These are phyloP conservation scores for Geococcyx californianus DNA, from an alignment of 2,113 vertebrate species.

Conservation along the genomic window DNA sequence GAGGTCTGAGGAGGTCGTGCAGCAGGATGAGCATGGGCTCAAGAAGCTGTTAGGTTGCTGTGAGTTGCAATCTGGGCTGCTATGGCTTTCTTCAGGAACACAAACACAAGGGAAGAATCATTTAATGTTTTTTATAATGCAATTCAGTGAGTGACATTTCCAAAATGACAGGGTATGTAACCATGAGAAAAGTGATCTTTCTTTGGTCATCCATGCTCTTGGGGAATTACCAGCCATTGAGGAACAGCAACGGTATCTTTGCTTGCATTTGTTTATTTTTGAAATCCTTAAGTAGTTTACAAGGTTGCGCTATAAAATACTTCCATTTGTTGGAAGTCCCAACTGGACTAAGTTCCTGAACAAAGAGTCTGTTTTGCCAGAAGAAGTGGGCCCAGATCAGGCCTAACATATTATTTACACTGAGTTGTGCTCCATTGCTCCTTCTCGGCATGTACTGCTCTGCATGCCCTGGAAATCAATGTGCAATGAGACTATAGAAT, in stretches of 20 bases:
- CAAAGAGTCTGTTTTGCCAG: constrained; percentile 24
- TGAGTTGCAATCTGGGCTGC: not conserved
- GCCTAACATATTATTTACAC: constrained; percentile 23
- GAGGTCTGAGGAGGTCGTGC: accelerated
- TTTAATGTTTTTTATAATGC: not conserved
- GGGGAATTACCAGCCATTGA: not conserved
- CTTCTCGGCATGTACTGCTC: not conserved
- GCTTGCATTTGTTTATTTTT: not conserved
- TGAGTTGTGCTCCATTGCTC: not conserved
- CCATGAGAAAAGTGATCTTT: not conserved
- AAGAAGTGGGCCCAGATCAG: not conserved
- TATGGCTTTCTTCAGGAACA: not conserved
- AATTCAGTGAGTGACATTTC: not conserved
- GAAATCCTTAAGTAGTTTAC: constrained; percentile 24
- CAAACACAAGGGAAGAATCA: not conserved
- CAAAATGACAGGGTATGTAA: not conserved
- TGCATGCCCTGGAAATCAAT: constrained; percentile 46
- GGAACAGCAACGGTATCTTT: not conserved
- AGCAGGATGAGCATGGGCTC: not conserved
- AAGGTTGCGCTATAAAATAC: constrained; percentile 20
- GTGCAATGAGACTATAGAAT: constrained; percentile 36
- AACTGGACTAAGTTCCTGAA: not conserved
- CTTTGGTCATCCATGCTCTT: not conserved
- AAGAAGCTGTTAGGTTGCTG: not conserved
- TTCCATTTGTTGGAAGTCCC: constrained; percentile 23